These are phyloP conservation scores for Parthenolecanium corni DNA, from an alignment of 2,888 invertebrate species.

Conservation along the genomic window DNA sequence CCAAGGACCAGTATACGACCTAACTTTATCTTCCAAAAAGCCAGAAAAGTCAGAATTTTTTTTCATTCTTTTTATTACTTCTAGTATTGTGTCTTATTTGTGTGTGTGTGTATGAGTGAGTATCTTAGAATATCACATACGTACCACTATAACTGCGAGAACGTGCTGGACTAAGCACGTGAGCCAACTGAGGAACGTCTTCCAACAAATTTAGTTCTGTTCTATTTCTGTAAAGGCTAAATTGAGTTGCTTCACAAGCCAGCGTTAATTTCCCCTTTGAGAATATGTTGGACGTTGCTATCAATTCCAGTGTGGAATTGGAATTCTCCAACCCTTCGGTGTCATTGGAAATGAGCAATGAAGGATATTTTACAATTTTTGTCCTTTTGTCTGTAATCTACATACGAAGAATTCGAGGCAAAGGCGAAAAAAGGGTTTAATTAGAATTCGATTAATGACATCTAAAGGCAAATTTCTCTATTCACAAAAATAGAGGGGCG, in stretches of 20 bases:
- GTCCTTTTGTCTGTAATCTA: neutral
- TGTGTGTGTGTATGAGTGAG: neutral
- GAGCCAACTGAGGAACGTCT: constrained; percentile 36
- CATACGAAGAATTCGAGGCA: too few species aligned
- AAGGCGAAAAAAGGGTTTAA: too few species aligned
- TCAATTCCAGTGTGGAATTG: constrained; percentile 32
- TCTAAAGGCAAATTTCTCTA: too few species aligned
- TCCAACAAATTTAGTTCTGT: constrained; percentile 34
- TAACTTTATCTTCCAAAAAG: neutral
- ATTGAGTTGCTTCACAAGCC: constrained; percentile 35
- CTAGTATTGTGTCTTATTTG: neutral
- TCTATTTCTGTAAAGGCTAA: constrained; percentile 35
- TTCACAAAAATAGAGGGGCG: too few species aligned
- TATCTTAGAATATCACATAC: neutral
- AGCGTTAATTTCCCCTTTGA: constrained; percentile 34
- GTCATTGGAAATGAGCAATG: neutral
- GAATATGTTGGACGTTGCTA: constrained; percentile 33
- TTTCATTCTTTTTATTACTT: neutral
- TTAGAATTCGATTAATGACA: too few species aligned
- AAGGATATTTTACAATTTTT: neutral
- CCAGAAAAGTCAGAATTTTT: neutral
- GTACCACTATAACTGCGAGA: constrained; percentile 11
- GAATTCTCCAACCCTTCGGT: constrained; percentile 20
- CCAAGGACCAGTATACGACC: neutral
- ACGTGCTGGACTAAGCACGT: constrained; percentile 37